Conservation (phyloP, 1,140 invertebrate genomes). For the Ephestia elutella region DNA sequence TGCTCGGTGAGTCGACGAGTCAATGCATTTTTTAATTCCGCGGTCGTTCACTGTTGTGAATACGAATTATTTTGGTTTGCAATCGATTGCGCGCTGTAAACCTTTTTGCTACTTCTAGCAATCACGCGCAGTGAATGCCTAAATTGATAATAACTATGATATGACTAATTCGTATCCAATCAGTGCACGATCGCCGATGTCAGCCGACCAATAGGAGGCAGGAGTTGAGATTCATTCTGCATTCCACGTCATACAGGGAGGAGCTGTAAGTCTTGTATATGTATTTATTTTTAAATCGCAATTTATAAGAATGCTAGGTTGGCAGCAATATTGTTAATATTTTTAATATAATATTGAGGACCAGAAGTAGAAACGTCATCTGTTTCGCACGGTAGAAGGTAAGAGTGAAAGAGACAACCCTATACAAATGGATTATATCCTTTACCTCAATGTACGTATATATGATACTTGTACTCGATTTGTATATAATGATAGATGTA, state of each 20-base stretch:
- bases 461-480: too few relatives aligned
- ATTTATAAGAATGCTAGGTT: not conserved
- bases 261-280: not conserved
- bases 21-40: not conserved
- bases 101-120: too few relatives aligned
- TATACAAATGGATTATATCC: too few relatives aligned
- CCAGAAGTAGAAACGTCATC: not conserved
- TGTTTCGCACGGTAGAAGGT: too few relatives aligned
- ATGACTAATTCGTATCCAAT: not conserved
- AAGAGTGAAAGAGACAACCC: too few relatives aligned
- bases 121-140: too few relatives aligned
- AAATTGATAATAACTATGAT: not conserved
- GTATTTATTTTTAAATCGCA: not conserved
- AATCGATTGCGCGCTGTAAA: not conserved
- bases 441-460: too few relatives aligned
- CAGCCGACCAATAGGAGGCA: constrained; percentile 10
- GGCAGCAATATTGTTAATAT: not conserved
- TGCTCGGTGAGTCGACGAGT: not conserved
- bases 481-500: not conserved
- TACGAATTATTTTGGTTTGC: not conserved
- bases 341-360: not conserved
- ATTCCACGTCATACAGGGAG: constrained; percentile 3
- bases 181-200: not conserved
- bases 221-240: constrained; percentile 20
- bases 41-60: not conserved